Evolutionary conservation across 2,888 invertebrate species (phyloP), one percentile per base, ranked within the genome.

Genomic region (Xiphydria camelus): DNA sequence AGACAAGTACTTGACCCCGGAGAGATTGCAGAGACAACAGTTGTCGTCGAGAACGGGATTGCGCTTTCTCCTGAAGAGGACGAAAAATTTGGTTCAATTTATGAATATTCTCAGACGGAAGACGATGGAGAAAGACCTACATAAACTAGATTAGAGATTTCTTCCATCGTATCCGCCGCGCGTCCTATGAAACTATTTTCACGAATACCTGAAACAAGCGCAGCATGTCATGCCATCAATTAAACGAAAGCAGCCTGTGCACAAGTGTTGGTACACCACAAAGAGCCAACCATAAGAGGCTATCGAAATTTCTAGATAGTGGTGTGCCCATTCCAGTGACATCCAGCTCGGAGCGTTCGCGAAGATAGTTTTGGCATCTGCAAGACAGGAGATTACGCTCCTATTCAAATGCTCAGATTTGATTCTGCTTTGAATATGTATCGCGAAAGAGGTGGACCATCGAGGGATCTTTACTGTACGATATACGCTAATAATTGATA

Each of bases 231-330:
- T 77, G 64, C 85, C 82, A 4, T 80, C 78, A 20, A 86, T 79
- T 42, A 93, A 76, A 55, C 85, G 83, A 75, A 88, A 90, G 54
- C 87, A 79, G 2, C 91, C 91, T 1, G 87, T 86, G 49, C 84
- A 84, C 50, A 86, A 84, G 68, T 91, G 85, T 21, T 85, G 80
- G 69, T 89, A 90, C 64, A 92, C 77, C 47, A 89, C 90, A 62
- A 90, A 87, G 1, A 92, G 88, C 92, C 93, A 94, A 0, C 94
- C 91, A 69, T 94, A 94, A 4, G 89, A 86, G 4, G 89, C 89
- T 70, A 90, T 84, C 0, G 93, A 90, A 58, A 89, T 81, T 67
- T 87, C 83, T 63, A 93, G 78, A 68, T 87, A 93, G 73, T 93
- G 88, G 42, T 83, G 70, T 2, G 90, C 89, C 61, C 84, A 82